Percentiles rank a stretch among this genome's conserved stretches.
These are phyloP conservation scores for Beaufortia kweichowensis DNA, from an alignment of 2,113 vertebrate genomes.

Conservation along the genomic window DNA sequence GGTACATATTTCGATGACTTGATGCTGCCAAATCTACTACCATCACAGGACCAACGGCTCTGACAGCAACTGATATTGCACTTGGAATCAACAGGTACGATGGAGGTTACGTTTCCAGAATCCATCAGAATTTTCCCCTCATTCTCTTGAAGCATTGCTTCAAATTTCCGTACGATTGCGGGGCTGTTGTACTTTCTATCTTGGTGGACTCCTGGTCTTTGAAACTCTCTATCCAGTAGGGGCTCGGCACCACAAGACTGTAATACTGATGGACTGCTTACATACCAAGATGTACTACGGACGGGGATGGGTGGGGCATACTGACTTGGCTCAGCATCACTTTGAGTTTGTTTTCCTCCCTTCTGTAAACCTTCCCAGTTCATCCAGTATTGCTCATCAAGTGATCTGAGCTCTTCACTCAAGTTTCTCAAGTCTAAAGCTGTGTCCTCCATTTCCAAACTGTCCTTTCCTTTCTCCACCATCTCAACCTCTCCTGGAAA, in stretches of 20 bases:
- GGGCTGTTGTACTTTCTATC: conserved; percentile 69
- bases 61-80: conserved; percentile 76
- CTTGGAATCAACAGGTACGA: conserved; percentile 64
- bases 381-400: conserved; percentile 76
- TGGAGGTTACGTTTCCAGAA: conserved; percentile 58
- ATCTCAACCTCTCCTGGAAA: conserved; percentile 68
- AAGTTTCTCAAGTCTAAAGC: conserved; percentile 64
- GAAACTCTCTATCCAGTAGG: conserved; percentile 64
- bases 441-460: conserved; percentile 60
- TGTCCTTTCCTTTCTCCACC: conserved; percentile 61
- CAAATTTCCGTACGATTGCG: conserved; percentile 71
- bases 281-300: conserved; percentile 85
- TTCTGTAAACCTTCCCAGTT: conserved; percentile 63
- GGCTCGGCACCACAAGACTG: conserved; percentile 71
- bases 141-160: conserved; percentile 70
- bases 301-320: conserved; percentile 82
- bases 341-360: conserved; percentile 53
- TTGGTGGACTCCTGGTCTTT: conserved; percentile 57
- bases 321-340: conserved; percentile 51
- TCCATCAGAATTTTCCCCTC: conserved; percentile 74
- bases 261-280: conserved; percentile 68
- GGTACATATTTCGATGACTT: conserved; percentile 68
- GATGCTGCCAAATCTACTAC: conserved; percentile 70
- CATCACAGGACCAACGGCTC: conserved; percentile 78
- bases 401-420: conserved; percentile 69